A percentile compares a stretch with the other conserved stretches of the same genome.
Conservation (phyloP, 2,888 invertebrate genomes). For the Ypsolopha sequella region DNA sequence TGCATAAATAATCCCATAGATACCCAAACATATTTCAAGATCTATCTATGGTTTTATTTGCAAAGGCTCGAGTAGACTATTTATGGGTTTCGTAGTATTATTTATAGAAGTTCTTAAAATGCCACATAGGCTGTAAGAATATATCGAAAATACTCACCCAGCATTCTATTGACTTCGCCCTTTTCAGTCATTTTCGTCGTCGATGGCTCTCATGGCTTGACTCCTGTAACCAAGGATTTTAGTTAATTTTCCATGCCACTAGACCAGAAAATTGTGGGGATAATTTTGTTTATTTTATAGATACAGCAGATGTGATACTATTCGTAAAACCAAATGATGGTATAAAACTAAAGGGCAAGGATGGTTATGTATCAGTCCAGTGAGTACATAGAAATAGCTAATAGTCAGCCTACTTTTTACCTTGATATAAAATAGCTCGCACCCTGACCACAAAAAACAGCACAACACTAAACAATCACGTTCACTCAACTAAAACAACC, state of each 20-base stretch:
- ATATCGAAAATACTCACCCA: slow-evolving; percentile 39
- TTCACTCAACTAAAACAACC: slow-evolving; percentile 13
- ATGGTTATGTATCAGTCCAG: too few species aligned
- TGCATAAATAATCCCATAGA: background rate
- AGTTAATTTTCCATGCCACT: too few species aligned
- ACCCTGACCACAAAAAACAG: slow-evolving; percentile 9
- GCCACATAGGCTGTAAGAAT: background rate
- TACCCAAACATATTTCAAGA: too few species aligned
- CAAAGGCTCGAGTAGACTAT: background rate
- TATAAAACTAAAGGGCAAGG: too few species aligned
- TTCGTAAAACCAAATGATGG: too few species aligned
- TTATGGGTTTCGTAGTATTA: background rate
- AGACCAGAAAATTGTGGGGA: too few species aligned
- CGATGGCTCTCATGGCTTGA: slow-evolving; percentile 47
- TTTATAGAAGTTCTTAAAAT: background rate
- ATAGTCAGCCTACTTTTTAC: slow-evolving; percentile 13
- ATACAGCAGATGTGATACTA: too few species aligned
- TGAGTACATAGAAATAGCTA: too few species aligned
- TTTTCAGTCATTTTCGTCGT: slow-evolving; percentile 63
- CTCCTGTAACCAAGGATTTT: slow-evolving; percentile 21
- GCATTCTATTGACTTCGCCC: slow-evolving; percentile 57
- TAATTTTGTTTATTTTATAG: too few species aligned
- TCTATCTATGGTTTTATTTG: background rate
- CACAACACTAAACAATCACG: slow-evolving; percentile 48
- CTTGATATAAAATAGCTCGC: slow-evolving; percentile 6